These are phyloP conservation scores for Montifringilla adamsi DNA, from an alignment of 2,113 vertebrate species.

Conservation along the genomic window DNA sequence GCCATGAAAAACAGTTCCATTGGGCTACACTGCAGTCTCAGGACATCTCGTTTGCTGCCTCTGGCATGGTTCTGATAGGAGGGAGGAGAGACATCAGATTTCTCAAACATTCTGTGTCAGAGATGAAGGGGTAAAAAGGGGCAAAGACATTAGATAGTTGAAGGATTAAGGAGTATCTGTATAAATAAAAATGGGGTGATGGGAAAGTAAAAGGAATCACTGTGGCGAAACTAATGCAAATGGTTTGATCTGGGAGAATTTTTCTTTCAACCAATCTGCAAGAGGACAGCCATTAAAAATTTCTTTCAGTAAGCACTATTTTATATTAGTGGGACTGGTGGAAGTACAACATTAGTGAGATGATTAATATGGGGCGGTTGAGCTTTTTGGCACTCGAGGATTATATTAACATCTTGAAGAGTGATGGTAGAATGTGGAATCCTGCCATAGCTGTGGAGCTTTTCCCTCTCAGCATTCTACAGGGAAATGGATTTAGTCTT, in stretches of 20 bases:
- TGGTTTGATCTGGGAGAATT: background rate
- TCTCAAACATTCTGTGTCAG: background rate
- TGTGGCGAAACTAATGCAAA: conserved; percentile 15
- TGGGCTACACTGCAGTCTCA: conserved; percentile 8
- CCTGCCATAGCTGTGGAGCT: background rate
- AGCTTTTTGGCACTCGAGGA: background rate
- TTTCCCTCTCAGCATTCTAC: background rate
- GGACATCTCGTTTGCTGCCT: conserved; percentile 18
- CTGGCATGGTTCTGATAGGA: background rate
- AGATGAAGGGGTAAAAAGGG: background rate
- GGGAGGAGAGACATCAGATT: background rate
- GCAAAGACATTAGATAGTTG: background rate
- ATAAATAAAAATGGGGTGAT: background rate
- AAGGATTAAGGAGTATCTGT: background rate
- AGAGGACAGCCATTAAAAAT: conserved; percentile 5
- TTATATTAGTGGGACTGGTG: conserved; percentile 23
- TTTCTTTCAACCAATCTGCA: background rate
- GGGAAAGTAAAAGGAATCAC: background rate
- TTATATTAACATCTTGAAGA: conserved; percentile 3
- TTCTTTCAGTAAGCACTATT: conserved; percentile 5
- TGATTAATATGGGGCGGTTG: background rate
- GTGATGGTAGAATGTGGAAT: background rate
- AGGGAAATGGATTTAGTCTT: background rate
- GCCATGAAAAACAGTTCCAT: background rate
- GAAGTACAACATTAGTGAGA: conserved; percentile 37